A percentile compares a stretch with the other conserved stretches of the same genome.
phyloP scores from a whole-genome alignment of 2,113 vertebrate species.

The Arvicanthis niloticus region DNA sequence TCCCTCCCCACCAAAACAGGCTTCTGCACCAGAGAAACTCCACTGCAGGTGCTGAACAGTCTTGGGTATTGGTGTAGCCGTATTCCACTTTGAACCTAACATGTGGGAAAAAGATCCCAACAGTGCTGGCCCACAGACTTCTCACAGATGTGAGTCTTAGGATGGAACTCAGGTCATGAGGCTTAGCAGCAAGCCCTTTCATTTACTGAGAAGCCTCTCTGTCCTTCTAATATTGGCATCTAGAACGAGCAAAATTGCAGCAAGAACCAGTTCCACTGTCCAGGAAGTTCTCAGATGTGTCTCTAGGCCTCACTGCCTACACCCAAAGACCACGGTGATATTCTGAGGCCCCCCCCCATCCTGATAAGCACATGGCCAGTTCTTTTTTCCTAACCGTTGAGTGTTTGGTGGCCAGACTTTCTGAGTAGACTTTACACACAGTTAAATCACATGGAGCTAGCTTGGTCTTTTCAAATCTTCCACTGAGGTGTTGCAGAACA shows the following conservation, averaged over 20 bases:
- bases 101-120: background rate
- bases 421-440: background rate
- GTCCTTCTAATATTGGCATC: background rate
- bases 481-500: background rate
- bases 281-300: background rate
- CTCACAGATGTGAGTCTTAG: background rate
- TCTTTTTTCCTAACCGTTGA: no score
- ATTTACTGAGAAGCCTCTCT: background rate
- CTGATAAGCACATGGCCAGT: background rate
- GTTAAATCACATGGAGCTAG: background rate
- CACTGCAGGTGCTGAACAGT: background rate
- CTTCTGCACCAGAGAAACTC: background rate
- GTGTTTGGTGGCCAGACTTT: background rate
- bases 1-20: background rate
- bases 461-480: background rate
- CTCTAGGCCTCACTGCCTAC: no score
- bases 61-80: background rate
- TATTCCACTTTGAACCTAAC: no score
- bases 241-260: background rate
- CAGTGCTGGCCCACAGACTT: background rate
- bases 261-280: background rate
- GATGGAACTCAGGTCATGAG: background rate
- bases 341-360: background rate
- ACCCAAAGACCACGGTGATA: background rate
- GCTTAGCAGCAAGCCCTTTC: background rate